Evolutionary conservation across 2,113 vertebrate species (phyloP), one percentile per base, ranked within the genome.

Genomic region (Phodopus roborovskii): DNA sequence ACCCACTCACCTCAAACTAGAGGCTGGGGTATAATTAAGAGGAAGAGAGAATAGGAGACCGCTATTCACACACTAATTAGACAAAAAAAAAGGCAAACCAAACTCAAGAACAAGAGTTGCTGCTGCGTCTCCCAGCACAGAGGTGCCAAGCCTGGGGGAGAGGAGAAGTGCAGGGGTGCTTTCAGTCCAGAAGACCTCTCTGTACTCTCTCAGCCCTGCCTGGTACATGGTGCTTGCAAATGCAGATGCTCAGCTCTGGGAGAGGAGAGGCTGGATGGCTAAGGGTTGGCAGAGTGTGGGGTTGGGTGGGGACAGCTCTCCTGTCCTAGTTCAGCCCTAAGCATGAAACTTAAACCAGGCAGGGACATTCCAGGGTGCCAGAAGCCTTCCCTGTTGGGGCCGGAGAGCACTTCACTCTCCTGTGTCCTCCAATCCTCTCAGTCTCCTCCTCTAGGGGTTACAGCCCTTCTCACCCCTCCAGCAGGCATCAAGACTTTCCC

Each of bases 291-390:
- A 48, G 90, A 88, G 81, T 50, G 19, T 66, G 28, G 20, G 73
- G 60, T 2, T 66, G 70, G 64, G 50, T 24, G 53, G 6, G 28
- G 87, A n/a, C 0, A 33, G 93, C 62, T 66, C 60, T 64, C 68
- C 68, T 26, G 64, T 91, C 28, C 91, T 85, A 75, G 73, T 50
- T 91, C 48, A 50, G 77, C 73, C 50, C 50, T 28, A 58, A 68
- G 74, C n/a, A 16, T 4, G 6, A 71, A 96, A 95, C 77, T 92
- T 74, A 48, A 90, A 85, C 39, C 64, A 73, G 58, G 90, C 78
- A 45, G 64, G 88, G 78, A 62, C 73, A 20, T 95, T 81, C 70
- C 68, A 87, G 83, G 87, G 60, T 62, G n/a, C 62, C 19, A 17
- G 10, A 30, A 64, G 89, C 68, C 15, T 77, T 70, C 74, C 88